Evolutionary conservation across 1,140 invertebrate genomes (phyloP).

Genomic region (Bombus pascuorum): DNA sequence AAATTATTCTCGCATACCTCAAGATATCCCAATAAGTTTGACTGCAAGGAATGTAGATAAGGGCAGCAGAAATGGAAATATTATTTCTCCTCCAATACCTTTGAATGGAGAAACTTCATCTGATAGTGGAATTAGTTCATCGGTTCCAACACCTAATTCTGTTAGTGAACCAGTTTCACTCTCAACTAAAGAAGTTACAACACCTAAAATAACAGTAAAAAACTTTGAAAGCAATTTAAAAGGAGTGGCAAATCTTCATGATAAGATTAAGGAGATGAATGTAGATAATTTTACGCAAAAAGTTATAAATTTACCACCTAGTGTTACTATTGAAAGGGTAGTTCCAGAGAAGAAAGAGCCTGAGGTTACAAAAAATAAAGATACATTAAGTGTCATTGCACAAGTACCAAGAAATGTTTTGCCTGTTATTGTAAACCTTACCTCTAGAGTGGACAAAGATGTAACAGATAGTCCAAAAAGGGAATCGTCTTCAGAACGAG

Average conservation of each 20-base stretch:
- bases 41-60: conserved; percentile 77
- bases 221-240: conserved; percentile 79
- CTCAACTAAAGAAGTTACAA: conserved; percentile 75
- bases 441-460: conserved; percentile 77
- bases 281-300: conserved; percentile 77
- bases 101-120: conserved; percentile 78
- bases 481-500: conserved; percentile 71
- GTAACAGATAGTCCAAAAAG: conserved; percentile 72
- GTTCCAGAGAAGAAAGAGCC: conserved; percentile 74
- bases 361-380: conserved; percentile 67
- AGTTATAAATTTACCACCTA: conserved; percentile 78
- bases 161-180: conserved; percentile 76
- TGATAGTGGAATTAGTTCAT: conserved; percentile 78
- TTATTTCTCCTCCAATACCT: conserved; percentile 79
- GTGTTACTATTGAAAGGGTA: conserved; percentile 78
- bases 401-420: conserved; percentile 74
- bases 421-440: conserved; percentile 79
- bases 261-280: conserved; percentile 77
- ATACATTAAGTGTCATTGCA: conserved; percentile 75
- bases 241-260: conserved; percentile 76
- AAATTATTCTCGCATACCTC: conserved; percentile 77
- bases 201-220: conserved; percentile 78
- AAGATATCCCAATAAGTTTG: conserved; percentile 78
- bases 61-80: conserved; percentile 76
- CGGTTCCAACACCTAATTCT: conserved; percentile 79